Base-by-base conservation (phyloP, 2,113 vertebrate genomes). In the Aegotheles bennettii region DNA sequence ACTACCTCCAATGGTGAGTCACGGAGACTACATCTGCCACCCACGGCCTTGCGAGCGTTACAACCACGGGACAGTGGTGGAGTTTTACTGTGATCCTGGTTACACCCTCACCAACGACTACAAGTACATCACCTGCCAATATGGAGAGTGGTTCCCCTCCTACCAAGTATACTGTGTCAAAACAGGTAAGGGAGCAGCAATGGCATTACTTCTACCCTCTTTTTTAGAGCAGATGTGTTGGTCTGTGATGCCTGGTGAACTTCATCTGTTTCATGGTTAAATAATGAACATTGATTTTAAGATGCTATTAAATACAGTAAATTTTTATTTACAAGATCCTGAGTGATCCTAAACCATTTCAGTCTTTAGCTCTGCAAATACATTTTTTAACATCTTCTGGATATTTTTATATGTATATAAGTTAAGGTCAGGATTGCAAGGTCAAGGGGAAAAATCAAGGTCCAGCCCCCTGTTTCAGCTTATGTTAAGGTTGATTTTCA, bases 41-140 rank as follows among this genome's bases (percentile, higher is more conserved):
- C 99, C 99, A 0, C 97, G 98, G 92, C 98, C 98, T n/a, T 99
- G 99, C 0, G 98, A 99, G 86, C 98, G 83, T 42, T 99, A 99
- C 97, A 98, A 97, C 90, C 98, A 99, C 0, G 98, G 98, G 12
- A 99, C 99, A 0, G 99, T 99, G 89, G 98, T 99, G 65, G 99
- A 99, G 90, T 99, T 98, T 75, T 98, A 98, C 97, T 99, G 99
- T 63, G 98, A 99, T 43, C 98, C 98, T 3, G 98, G 99, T 45
- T 99, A 98, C 97, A 97, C 98, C 90, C 97, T 99, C 92, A 98
- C 98, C 93, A 98, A 98, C 6, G 99, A 99, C 88, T 99, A 99
- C 97, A 99, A 98, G 88, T 99, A 99, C 92, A 98, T 99, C 95
- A 99, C 98, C 68, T 99, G 99, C 96, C 98, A 99, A 96, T 98